Conservation (phyloP, 2,797 vertebrate species). For the Nasua narica region DNA sequence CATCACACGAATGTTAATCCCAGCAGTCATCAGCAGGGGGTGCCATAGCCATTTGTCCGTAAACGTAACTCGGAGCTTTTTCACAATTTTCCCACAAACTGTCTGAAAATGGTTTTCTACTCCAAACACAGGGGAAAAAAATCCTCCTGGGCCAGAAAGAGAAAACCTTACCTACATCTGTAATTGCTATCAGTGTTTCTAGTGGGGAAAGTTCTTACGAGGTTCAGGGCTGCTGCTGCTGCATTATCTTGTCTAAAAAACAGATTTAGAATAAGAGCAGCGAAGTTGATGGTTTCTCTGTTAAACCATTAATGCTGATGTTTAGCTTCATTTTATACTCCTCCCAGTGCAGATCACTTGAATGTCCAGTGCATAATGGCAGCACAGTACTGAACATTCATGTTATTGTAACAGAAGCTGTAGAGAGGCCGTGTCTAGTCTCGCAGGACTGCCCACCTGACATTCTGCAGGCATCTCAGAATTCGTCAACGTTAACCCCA, state of each 20-base stretch:
- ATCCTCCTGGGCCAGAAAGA: background rate
- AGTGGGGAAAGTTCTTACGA: background rate
- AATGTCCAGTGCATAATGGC: background rate
- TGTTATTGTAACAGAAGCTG: background rate
- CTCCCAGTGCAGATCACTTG: background rate
- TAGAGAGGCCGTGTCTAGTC: fast-evolving
- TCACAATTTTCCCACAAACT: background rate
- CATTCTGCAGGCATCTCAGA: background rate
- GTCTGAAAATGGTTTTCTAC: background rate
- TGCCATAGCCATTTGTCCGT: background rate
- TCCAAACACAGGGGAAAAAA: background rate
- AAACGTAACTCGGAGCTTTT: background rate
- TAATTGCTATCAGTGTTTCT: constrained; percentile 2
- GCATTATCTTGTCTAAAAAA: constrained; percentile 22
- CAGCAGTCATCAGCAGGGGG: constrained; percentile 46
- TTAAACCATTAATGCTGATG: background rate
- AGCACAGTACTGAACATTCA: background rate
- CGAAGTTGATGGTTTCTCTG: constrained; percentile 61
- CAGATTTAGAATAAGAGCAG: constrained; percentile 59
- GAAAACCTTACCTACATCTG: background rate
- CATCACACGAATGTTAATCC: background rate
- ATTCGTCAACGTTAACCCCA: background rate
- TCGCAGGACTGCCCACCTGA: fast-evolving
- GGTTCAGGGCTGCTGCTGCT: background rate
- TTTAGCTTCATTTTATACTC: background rate